phyloP scores from a whole-genome alignment of 2,888 invertebrate genomes.

The Ophioninae sp. region DNA sequence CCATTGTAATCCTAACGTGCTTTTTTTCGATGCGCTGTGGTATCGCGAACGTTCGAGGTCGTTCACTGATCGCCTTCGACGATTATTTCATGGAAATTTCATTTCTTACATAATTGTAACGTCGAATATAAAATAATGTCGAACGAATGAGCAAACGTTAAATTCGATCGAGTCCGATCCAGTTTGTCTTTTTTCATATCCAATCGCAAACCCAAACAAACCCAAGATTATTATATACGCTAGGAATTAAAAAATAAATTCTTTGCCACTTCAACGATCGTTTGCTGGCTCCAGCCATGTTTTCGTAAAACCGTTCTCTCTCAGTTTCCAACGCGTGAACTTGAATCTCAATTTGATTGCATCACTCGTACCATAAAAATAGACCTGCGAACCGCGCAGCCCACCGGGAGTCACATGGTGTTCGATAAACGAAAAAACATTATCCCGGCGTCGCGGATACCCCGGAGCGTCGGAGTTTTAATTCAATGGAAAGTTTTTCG shows the following conservation, averaged over 20 bases:
- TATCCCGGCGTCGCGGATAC: not conserved
- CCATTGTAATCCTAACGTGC: not conserved
- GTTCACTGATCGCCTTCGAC: not conserved
- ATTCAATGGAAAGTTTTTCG: slow-evolving; percentile 34
- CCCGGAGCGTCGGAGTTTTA: not conserved
- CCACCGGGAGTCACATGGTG: not conserved
- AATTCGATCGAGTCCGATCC: not conserved
- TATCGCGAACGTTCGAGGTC: not conserved
- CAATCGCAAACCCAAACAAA: not conserved
- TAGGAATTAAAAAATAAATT: not conserved
- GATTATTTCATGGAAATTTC: not conserved
- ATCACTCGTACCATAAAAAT: not conserved
- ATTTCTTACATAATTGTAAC: not conserved
- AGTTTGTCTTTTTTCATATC: not conserved
- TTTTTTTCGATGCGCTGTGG: not conserved
- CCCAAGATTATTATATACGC: no score
- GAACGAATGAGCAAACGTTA: not conserved
- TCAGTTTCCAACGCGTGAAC: not conserved
- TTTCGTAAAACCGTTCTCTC: not conserved
- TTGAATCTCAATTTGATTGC: not conserved
- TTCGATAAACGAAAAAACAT: not conserved
- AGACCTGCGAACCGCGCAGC: not conserved
- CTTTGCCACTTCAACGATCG: not conserved
- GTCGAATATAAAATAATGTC: not conserved
- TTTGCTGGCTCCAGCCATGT: not conserved